Evolutionary conservation across 2,113 vertebrate genomes (phyloP).

Genomic region (Pelmatolapia mariae): DNA sequence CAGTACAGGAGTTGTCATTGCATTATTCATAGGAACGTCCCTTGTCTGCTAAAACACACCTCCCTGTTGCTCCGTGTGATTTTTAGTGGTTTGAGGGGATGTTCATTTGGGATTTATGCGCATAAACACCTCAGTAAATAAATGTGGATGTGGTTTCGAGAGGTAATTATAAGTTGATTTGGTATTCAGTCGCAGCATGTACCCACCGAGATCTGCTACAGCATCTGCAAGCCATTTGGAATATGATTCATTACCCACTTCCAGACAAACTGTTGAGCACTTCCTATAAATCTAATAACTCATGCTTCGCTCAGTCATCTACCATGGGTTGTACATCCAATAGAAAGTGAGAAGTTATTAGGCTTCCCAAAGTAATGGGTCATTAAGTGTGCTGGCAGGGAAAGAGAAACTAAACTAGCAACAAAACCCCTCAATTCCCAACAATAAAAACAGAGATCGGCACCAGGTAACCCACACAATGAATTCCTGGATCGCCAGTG

Average conservation of each 20-base stretch:
- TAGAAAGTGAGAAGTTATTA: neutral
- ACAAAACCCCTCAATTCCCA: neutral
- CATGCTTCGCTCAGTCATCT: conserved; percentile 11
- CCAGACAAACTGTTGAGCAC: conserved; percentile 43
- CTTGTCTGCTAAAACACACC: neutral
- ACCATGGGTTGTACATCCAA: neutral
- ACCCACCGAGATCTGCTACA: conserved; percentile 4
- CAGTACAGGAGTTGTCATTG: neutral
- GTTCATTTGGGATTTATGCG: neutral
- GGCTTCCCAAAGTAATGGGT: neutral
- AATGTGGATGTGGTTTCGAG: conserved; percentile 31
- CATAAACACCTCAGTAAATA: conserved; percentile 32
- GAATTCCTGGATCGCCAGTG: conserved; percentile 4
- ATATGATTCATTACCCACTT: conserved; percentile 54
- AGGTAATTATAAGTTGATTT: conserved; percentile 33
- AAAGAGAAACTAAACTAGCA: neutral
- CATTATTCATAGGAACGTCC: neutral
- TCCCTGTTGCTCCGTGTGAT: neutral
- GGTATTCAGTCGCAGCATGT: conserved; percentile 13
- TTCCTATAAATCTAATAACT: conserved; percentile 48
- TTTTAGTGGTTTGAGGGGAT: neutral
- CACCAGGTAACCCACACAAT: conserved; percentile 1
- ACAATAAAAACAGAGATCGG: neutral
- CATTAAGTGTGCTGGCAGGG: neutral
- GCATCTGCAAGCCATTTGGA: conserved; percentile 56